phyloP scores from a whole-genome alignment of 2,113 vertebrate genomes.

The Rissa tridactyla region DNA sequence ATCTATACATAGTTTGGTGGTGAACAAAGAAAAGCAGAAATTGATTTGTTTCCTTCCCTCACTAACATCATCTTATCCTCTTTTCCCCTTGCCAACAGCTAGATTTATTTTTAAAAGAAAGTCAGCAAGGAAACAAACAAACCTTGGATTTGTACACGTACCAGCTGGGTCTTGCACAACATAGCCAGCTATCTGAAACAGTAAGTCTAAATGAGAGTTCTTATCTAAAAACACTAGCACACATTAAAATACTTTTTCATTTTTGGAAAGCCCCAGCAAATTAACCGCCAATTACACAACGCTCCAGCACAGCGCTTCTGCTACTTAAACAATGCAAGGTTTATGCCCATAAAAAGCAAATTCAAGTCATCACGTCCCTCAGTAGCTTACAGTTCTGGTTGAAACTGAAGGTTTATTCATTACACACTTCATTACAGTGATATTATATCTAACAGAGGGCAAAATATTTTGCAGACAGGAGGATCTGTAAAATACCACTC shows the following conservation, averaged over 20 bases:
- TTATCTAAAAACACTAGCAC: background rate
- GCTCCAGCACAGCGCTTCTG: background rate
- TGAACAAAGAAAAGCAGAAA: background rate
- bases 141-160: background rate
- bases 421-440: background rate
- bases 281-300: background rate
- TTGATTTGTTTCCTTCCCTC: background rate
- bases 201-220: background rate
- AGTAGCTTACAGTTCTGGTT: background rate
- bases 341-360: background rate
- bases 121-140: background rate
- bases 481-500: background rate
- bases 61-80: background rate
- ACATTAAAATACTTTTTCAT: background rate
- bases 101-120: background rate
- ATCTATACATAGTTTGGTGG: background rate
- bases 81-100: background rate
- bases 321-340: background rate
- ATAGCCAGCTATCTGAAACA: background rate
- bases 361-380: background rate
- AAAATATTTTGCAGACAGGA: background rate
- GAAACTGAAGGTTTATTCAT: background rate
- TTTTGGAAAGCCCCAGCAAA: background rate
- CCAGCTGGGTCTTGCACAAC: background rate
- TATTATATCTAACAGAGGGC: background rate